phyloP scores from a whole-genome alignment of 37 sponge, comb jelly and placozoan species.

The Chondrosia reniformis region DNA sequence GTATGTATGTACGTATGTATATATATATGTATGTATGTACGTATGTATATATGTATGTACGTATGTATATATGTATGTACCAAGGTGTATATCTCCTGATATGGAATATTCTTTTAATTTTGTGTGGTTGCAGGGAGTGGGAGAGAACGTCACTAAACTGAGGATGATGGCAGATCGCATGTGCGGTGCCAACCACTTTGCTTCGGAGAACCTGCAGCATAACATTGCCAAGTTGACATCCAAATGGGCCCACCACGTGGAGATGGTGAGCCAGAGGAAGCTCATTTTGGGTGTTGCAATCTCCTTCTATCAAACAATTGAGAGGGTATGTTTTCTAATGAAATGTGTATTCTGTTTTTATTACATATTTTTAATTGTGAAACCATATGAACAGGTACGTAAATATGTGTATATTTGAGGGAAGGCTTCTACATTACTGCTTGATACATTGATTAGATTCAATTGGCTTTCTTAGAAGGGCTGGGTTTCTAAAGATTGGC shows the following conservation, averaged over 20 bases:
- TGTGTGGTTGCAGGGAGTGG: slow-evolving; percentile 8
- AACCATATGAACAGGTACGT: too few species aligned
- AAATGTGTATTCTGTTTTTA: too few species aligned
- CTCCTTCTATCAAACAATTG: slow-evolving; percentile 18
- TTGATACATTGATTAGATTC: too few species aligned
- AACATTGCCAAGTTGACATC: slow-evolving; percentile 53
- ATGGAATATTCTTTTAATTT: background rate
- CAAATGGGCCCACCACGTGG: slow-evolving; percentile 40
- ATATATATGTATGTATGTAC: background rate
- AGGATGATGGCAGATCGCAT: slow-evolving; percentile 59
- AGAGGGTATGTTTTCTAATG: slow-evolving; percentile 47
- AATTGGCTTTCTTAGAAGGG: too few species aligned
- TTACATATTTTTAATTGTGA: too few species aligned
- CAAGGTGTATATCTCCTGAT: background rate
- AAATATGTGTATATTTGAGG: too few species aligned
- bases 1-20: background rate
- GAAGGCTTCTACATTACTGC: too few species aligned
- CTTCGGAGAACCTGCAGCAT: slow-evolving; percentile 41
- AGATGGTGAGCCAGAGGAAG: slow-evolving; percentile 27
- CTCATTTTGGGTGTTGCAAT: slow-evolving; percentile 34
- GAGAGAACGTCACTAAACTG: slow-evolving; percentile 63
- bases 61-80: background rate
- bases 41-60: background rate
- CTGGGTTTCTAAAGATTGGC: too few species aligned
- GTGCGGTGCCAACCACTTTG: slow-evolving; percentile 47